Evolutionary conservation across 2,888 invertebrate genomes (phyloP), one percentile per base, ranked within the genome.

Genomic region (Malthinus flaveolus): DNA sequence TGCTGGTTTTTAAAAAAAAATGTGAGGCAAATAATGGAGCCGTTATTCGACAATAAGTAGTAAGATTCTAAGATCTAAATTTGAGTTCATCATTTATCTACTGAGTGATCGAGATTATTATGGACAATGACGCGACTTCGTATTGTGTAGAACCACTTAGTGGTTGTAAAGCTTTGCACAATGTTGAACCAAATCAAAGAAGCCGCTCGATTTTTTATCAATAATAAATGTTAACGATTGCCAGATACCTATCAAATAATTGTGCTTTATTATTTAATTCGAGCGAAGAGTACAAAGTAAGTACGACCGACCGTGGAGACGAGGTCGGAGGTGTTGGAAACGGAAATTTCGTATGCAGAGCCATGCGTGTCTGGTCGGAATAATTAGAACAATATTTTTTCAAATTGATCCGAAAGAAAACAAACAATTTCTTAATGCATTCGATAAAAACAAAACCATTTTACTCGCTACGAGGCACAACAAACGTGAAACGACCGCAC

Each of bases 121-220:
- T 62, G 56, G 65, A 65, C 65, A 64, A 69, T 69, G 68, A 69
- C 68, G 67, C 59, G 67, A 64, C 66, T 66, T 61, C 64, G 62
- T 62, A 68, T 69, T 69, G 66, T 68, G 63, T 59, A 35, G 61
- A 62, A 65, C 64, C 68, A 67, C 68, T 69, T 67, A 66, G 64
- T 65, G 65, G 63, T 64, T 69, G 71, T 71, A 72, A 72, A 70
- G 23, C 69, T 66, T 52, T 58, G 70, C 68, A 74, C 74, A 74
- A 73, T 74, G 69, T 71, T 62, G 67, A 66, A 63, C 65, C 65
- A 67, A 62, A 61, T 67, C 69, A 66, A 67, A 72, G 70, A 69
- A 68, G 69, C 68, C 67, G 67, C 73, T 73, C 73, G 72, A 42
- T 42, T 75, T 73, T 70, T 68, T 56, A 63, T 69, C 23, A 23